Base-by-base conservation (phyloP, 2,888 invertebrate genomes). In the Nycteola revayana region DNA sequence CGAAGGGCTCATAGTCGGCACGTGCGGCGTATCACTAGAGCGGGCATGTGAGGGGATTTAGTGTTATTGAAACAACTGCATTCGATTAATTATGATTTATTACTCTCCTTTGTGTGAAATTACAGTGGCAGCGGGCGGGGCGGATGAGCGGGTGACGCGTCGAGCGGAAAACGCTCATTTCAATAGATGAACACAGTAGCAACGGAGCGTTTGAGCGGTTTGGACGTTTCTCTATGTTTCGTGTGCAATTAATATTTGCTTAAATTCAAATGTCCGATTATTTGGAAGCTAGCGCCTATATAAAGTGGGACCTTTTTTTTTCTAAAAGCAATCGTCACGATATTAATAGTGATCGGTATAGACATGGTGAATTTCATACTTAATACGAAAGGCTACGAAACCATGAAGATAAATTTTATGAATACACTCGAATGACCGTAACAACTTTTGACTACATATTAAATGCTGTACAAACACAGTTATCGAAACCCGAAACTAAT, bases 371-470 rank as follows among this genome's bases (percentile, higher is more conserved):
- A 25, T 25, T 25, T 25, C 10, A 25, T 25, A 9, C 9, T 9
- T 9, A 4, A 7, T 32, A 22, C 14, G 26, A 32, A 26, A 26
- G 26, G 26, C 26, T 34, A 21, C 25, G 33, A 34, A 34, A 34
- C 11, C 28, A 34, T 34, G 33, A 34, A 28, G 33, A 34, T 24
- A 34, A 28, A 34, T 34, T 34, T 32, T 34, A 34, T 28, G 33
- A 34, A 17, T 34, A 34, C 28, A 28, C 28, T 28, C 27, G 33
- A 34, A 28, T 34, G 33, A 34, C 28, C 9, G 18, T 34, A 34
- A 34, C 17, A 34, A 34, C 28, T 34, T 34, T 34, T 34, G 33
- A 28, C 9, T 28, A 28, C 23, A 28, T 34, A 24, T 34, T 34
- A 28, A 28, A 34, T 24, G 28, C 28, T 17, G 23, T 28, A 27